Percentiles rank a stretch among this genome's conserved stretches.
These are phyloP conservation scores for Ophiothrix spiculata DNA, from an alignment of 35 echinoderm and acorn worm species.

Conservation along the genomic window DNA sequence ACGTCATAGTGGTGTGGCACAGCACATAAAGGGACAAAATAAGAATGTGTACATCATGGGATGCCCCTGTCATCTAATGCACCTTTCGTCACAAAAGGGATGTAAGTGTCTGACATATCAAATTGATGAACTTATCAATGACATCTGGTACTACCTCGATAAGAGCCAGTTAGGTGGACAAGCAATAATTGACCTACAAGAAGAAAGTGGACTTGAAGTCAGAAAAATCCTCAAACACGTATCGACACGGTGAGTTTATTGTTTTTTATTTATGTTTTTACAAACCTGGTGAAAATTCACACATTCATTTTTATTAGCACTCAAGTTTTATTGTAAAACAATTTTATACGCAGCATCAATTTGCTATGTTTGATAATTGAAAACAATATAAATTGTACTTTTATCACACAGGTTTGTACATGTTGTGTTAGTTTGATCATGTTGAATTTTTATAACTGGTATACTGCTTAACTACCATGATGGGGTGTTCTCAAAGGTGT, in stretches of 20 bases:
- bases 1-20: slow-evolving; percentile 29
- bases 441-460: too few species aligned
- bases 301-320: too few species aligned
- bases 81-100: slow-evolving; percentile 35
- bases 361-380: too few species aligned
- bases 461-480: too few species aligned
- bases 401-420: too few species aligned
- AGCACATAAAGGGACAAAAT: slow-evolving; percentile 23
- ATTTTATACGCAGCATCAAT: too few species aligned
- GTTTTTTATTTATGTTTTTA: too few species aligned
- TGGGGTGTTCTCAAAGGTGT: too few species aligned
- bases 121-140: slow-evolving; percentile 36
- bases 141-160: slow-evolving; percentile 46
- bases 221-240: slow-evolving; percentile 62
- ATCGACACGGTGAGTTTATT: slow-evolving; percentile 46
- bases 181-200: slow-evolving; percentile 33
- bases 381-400: too few species aligned
- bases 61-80: slow-evolving; percentile 34
- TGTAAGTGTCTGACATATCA: slow-evolving; percentile 28
- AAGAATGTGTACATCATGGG: slow-evolving; percentile 8
- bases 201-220: slow-evolving; percentile 34
- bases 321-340: too few species aligned
- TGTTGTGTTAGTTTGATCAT: too few species aligned
- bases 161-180: slow-evolving; percentile 38
- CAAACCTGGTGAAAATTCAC: too few species aligned